Base-by-base conservation (phyloP, 2,113 vertebrate species). In the Natator depressus region DNA sequence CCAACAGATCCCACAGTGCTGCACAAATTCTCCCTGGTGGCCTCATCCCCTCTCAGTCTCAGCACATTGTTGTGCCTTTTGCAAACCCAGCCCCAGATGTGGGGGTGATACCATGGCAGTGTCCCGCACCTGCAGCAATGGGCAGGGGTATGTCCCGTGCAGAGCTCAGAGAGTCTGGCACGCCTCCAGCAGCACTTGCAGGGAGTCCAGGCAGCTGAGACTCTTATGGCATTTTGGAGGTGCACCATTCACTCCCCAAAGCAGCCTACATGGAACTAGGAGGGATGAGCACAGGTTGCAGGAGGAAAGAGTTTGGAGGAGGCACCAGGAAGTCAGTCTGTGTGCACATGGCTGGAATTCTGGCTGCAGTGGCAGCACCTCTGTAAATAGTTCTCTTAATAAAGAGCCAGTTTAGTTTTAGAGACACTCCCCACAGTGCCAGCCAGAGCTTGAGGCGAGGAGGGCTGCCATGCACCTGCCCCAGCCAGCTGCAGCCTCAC, bases 301-400 rank as follows among this genome's bases (percentile, higher is more conserved):
- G 25, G 75, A 47, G 75, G 42, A 47, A 78, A 78, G 75, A 13
- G 75, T 78, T 46, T 78, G 75, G 13, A 78, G 46, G 46, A 47
- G 6, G 75, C 25, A 27, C 42, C 75, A 47, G 42, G 25, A 78
- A 47, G 46, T 25, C 42, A 29, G 20, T 14, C 75, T 78, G 38
- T 47, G 22, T 27, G 13, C 4, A 14, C 0, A 0, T 29, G 17
- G 27, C 79, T 87, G 90, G 62, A 35, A 55, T 87, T 38, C 83
- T 89, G 54, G n/a, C 0, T 0, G 22, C 51, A 90, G 62, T 86
- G 27, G 31, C 0, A 0, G 22, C 51, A 92, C 84, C 90, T 80
- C 31, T 69, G 35, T 85, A 53, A 75, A 79, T 76, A 62, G 35
- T 16, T 31, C 5, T 14, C 42, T 27, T 8, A 46, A 14, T 14